Evolutionary conservation across 2,888 invertebrate species (phyloP).

Genomic region (Caenorhabditis virilis): DNA sequence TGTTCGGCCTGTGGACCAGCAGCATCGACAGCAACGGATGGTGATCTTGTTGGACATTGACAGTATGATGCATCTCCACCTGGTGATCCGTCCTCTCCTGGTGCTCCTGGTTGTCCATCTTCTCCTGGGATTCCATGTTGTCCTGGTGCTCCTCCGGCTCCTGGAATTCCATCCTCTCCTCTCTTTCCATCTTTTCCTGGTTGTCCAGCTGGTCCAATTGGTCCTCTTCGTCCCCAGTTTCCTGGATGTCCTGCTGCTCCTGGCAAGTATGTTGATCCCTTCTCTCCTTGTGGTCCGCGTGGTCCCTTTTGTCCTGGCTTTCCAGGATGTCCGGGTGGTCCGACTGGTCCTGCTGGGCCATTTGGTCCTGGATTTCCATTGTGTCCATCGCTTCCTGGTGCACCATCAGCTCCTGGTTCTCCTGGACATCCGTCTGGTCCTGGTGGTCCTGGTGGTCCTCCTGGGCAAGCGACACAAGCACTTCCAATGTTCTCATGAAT

Average conservation of each 20-base stretch:
- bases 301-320: slow-evolving; percentile 32
- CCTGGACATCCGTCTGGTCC: slow-evolving; percentile 37
- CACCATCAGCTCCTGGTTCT: slow-evolving; percentile 25
- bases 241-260: slow-evolving; percentile 38
- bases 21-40: slow-evolving; percentile 26
- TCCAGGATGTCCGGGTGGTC: slow-evolving; percentile 29
- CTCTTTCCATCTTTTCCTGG: slow-evolving; percentile 29
- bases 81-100: slow-evolving; percentile 37
- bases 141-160: slow-evolving; percentile 40
- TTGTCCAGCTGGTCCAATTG: slow-evolving; percentile 33
- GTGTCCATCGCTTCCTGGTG: slow-evolving; percentile 19
- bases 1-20: slow-evolving; percentile 15
- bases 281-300: slow-evolving; percentile 31
- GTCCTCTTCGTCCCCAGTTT: slow-evolving; percentile 33
- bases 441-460: slow-evolving; percentile 38
- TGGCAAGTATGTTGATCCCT: slow-evolving; percentile 17
- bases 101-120: slow-evolving; percentile 36
- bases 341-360: slow-evolving; percentile 24
- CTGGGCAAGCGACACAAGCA: slow-evolving; percentile 30
- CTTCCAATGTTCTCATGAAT: slow-evolving; percentile 22
- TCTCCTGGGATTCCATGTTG: slow-evolving; percentile 35
- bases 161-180: slow-evolving; percentile 38
- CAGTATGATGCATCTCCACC: slow-evolving; percentile 40
- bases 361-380: slow-evolving; percentile 16
- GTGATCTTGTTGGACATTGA: slow-evolving; percentile 32